Evolutionary conservation across 2,113 vertebrate genomes (phyloP), one percentile per base, ranked within the genome.

Genomic region (Natator depressus): DNA sequence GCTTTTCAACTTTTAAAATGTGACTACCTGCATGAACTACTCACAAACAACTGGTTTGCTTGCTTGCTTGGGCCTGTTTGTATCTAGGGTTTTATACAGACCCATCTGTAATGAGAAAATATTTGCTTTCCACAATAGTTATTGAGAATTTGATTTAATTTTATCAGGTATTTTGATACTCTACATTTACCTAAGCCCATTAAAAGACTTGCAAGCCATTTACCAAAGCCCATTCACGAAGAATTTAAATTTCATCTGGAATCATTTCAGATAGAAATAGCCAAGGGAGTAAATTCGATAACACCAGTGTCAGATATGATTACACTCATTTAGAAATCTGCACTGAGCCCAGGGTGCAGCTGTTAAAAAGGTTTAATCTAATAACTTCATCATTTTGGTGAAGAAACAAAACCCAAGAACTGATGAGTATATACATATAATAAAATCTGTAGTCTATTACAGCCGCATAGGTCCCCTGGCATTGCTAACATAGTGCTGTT

Each of bases 171-270:
- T 76, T 42, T 42, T 76, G 72, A 46, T 46, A 46, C 22, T 46
- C 46, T 42, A 46, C 22, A 76, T 46, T 76, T 76, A 46, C 38
- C 10, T 76, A 46, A 24, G 22, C 22, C n/a, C 24, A 42, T 42
- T 42, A 42, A 42, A 42, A 42, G 42, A 42, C 42, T 42, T 42
- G 42, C 42, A 42, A 42, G 42, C 42, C 42, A 42, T 42, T 42
- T 42, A 42, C 42, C 0, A 2, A 38, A 87, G 10, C 12, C 38
- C 47, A 2, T 25, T 75, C 9, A 11, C 12, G 11, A 4, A 17
- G 3, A 1, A 2, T 2, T 5, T 6, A n/a, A 2, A 5, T 11
- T 51, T 2, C 11, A 16, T 17, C 76, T 86, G 62, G 54, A 80
- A 10, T 55, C 5, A 24, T 65, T 91, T 82, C 9, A 59, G 51